These are phyloP conservation scores for Pogona vitticeps DNA, from an alignment of 2,113 vertebrate species.

Conservation along the genomic window DNA sequence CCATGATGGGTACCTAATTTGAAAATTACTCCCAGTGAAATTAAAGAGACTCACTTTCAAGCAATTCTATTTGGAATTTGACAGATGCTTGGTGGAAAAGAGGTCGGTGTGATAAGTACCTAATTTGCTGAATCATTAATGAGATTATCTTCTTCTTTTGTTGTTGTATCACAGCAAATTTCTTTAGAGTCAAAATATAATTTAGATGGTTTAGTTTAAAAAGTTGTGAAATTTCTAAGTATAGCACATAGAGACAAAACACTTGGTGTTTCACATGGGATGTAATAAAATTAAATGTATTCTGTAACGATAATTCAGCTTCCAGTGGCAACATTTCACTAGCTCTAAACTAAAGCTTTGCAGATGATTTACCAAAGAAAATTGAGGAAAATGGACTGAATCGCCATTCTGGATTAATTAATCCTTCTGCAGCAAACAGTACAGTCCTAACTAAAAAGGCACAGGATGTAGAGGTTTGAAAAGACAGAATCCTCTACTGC, in stretches of 20 bases:
- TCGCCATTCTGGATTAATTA: constrained; percentile 73
- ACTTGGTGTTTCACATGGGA: constrained; percentile 46
- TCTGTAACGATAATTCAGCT: constrained; percentile 66
- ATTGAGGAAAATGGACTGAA: constrained; percentile 62
- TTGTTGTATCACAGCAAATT: not conserved
- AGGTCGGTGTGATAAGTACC: not conserved
- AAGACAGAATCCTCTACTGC: too few species aligned
- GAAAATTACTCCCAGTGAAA: not conserved
- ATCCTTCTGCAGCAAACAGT: too few species aligned
- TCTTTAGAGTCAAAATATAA: constrained; percentile 48
- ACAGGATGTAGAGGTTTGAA: too few species aligned
- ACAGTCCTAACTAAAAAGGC: too few species aligned
- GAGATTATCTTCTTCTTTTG: not conserved
- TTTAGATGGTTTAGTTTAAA: constrained; percentile 67
- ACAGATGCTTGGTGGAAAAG: constrained; percentile 10
- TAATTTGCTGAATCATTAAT: constrained; percentile 21
- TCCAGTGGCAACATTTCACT: constrained; percentile 45
- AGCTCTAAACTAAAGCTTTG: constrained; percentile 55
- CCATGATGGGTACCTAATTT: not conserved
- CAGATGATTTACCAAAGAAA: constrained; percentile 68
- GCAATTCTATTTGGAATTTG: not conserved
- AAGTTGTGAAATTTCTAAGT: constrained; percentile 62
- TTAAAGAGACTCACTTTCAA: not conserved
- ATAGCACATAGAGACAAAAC: constrained; percentile 7
- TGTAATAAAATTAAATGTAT: constrained; percentile 69